Base-by-base conservation (phyloP, 2,113 vertebrate genomes). In the Salvelinus sp. region DNA sequence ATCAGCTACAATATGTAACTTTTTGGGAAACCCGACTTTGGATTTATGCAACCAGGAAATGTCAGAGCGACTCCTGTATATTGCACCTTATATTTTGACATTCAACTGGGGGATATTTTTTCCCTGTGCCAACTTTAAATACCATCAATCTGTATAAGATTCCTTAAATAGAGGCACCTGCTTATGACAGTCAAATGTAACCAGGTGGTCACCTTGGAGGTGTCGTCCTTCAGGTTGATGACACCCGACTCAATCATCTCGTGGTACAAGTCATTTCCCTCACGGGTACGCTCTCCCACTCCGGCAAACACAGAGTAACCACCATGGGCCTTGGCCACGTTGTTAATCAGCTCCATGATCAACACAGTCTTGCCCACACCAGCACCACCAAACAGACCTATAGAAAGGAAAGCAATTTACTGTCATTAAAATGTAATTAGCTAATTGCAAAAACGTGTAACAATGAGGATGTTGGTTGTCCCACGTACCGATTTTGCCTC, bases 181-280 rank as follows among this genome's bases (percentile, higher is more conserved):
- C n/a, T 63, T 63, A 63, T 63, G 18, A 63, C 7, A 25, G 60
- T 23, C 7, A 27, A 27, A 25, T 27, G 9, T 27, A 65, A 18
- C 33, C n/a, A 47, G 30, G 9, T 16, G 3, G 67, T 25, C 78
- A 98, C 98, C 96, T 99, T 99, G 75, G 98, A 99, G 4, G 97
- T 98, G 78, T 95, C 88, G 50, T 99, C 98, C 86, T 99, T 99
- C 85, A 99, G 92, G 89, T 98, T 99, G 93, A 98, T 99, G 88
- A 99, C 98, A 64, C 98, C 98, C 6, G 97, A 99, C 88, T 99
- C 98, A 0, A 98, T 99, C 98, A 99, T 99, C 87, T 99, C 97
- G 44, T 99, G 96, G 91, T 99, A 99, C 87, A 99, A 92, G 58
- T 99, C 98, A 18, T 99, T 99, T 86, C 98, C 98, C 83, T 98